Evolutionary conservation across 2,888 invertebrate genomes (phyloP).

Genomic region (Sarcophaga carnaria): DNA sequence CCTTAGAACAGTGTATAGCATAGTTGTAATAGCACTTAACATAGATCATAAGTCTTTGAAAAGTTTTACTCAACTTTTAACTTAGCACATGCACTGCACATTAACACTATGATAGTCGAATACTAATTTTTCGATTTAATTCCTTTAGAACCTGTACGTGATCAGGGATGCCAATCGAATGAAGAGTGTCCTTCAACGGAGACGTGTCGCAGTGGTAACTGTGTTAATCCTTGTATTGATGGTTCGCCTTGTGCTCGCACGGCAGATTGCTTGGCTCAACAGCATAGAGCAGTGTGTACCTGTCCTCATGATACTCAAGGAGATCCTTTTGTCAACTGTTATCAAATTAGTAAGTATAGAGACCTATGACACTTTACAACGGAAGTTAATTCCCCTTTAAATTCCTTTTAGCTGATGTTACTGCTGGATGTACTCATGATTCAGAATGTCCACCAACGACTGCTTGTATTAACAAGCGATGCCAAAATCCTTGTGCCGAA

Average conservation of each 20-base stretch:
- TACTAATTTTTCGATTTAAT: not conserved
- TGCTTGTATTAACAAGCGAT: slow-evolving; percentile 90
- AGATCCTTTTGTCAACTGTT: slow-evolving; percentile 91
- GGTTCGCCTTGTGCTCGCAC: slow-evolving; percentile 88
- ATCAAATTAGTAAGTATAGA: slow-evolving; percentile 76
- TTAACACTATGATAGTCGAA: not conserved
- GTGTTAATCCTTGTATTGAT: slow-evolving; percentile 88
- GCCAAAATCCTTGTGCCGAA: slow-evolving; percentile 90
- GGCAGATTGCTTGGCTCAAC: slow-evolving; percentile 89
- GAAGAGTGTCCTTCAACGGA: slow-evolving; percentile 88
- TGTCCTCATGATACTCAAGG: slow-evolving; percentile 89
- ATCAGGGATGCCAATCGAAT: slow-evolving; percentile 87
- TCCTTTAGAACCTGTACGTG: slow-evolving; percentile 76
- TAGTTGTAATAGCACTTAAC: slow-evolving; percentile 22
- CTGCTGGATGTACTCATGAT: slow-evolving; percentile 88
- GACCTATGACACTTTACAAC: not conserved
- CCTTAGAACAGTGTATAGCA: slow-evolving; percentile 22
- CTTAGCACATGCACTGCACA: slow-evolving; percentile 41
- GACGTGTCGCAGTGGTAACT: slow-evolving; percentile 87
- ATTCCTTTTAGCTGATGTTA: slow-evolving; percentile 76
- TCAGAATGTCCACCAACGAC: slow-evolving; percentile 89
- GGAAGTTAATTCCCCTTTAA: not conserved
- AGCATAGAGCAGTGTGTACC: slow-evolving; percentile 89
- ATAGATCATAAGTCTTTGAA: not conserved
- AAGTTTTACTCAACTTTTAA: slow-evolving; percentile 44